Conservation (phyloP, 2,113 vertebrate species). For the Lepidothrix coronata region DNA sequence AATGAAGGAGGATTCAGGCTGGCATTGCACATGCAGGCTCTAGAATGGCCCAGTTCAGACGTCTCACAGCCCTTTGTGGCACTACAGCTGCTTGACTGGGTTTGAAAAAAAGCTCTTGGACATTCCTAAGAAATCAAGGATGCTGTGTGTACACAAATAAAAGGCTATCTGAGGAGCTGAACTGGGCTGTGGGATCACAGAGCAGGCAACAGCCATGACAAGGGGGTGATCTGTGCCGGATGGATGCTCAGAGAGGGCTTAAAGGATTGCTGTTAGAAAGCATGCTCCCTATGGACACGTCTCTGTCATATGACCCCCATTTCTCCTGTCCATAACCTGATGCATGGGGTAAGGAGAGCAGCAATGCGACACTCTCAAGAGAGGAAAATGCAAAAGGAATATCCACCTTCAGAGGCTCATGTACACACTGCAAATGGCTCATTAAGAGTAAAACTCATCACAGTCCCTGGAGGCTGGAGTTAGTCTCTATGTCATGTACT, state of each 20-base stretch:
- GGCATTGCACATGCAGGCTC: neutral
- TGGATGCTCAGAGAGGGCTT: neutral
- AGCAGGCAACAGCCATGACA: neutral
- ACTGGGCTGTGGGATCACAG: neutral
- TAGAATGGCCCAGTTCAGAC: neutral
- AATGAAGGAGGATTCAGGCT: neutral
- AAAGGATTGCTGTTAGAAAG: neutral
- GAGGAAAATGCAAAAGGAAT: neutral
- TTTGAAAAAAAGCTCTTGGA: neutral
- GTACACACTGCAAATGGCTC: accelerated
- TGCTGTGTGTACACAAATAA: neutral
- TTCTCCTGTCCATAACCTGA: neutral
- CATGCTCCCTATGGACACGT: neutral
- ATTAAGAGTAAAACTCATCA: neutral
- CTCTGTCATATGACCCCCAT: accelerated
- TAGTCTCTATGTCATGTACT: neutral
- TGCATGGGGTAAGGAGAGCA: neutral
- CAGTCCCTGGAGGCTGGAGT: neutral
- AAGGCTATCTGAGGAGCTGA: neutral
- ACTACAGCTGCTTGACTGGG: neutral
- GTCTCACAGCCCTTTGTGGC: neutral
- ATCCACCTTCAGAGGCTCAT: neutral
- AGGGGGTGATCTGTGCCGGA: neutral
- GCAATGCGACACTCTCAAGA: accelerated
- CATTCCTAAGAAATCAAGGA: neutral